Base-by-base conservation (phyloP, 2,888 invertebrate species). In the Mactromeris polynyma region DNA sequence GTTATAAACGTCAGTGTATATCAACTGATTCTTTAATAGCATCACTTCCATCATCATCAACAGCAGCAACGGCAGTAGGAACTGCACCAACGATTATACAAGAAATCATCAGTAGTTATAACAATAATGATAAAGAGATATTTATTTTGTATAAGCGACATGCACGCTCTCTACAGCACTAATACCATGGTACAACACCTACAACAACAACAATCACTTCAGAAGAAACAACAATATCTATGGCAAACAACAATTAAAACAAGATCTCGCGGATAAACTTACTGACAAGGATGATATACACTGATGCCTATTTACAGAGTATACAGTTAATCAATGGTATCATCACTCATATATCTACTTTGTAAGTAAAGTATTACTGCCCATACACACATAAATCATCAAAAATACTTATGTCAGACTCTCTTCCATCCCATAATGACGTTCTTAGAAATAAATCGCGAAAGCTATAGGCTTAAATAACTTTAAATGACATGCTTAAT, bases 401-500 rank as follows among this genome's bases (percentile, higher is more conserved):
- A 2, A 73, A 2, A 0, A 36, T 73, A 36, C 73, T 36, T 17
- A 33, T 73, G 58, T 58, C 58, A 58, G 58, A 26, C 58, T 58
- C 21, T 26, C 33, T 33, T 11, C 33, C 73, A 36, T 73, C 73
- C 17, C 26, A 26, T 26, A 73, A 7, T 73, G 36, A 26, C 73
- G 17, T 36, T 73, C 73, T 73, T 36, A 73, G 73, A 73, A 33
- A 73, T 73, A 73, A 73, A 73, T 73, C 36, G 36, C 19, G 11
- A 19, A 36, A 73, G 36, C 73, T 73, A 73, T 73, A 73, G 73
- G 73, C 73, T 73, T 73, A 73, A 73, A 73, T 73, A 73, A 73
- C 73, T 73, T 58, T 36, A 73, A 73, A 73, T 73, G 73, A 36
- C 73, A 36, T 33, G 33, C 31, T 73, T 73, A 73, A 73, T 73